These are phyloP conservation scores for Halcyon malimbica DNA, from an alignment of 2,113 vertebrate genomes.

Conservation along the genomic window DNA sequence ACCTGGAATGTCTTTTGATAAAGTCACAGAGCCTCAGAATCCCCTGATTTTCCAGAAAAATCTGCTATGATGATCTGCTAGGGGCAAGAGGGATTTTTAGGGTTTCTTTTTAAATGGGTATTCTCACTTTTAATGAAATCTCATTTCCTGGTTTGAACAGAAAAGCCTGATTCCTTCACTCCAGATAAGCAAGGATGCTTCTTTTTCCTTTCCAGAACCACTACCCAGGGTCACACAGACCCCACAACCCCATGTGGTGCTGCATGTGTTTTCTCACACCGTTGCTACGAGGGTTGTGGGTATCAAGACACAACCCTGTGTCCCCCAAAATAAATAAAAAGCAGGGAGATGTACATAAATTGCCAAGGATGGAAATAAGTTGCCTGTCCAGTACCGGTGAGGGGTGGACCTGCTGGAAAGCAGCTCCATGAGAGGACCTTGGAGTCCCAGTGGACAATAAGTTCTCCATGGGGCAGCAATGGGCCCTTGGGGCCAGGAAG, in stretches of 20 bases:
- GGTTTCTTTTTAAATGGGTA: background rate
- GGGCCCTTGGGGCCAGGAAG: no score
- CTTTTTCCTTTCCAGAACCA: background rate
- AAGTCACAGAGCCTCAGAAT: background rate
- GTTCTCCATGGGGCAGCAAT: no score
- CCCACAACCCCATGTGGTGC: fast-evolving
- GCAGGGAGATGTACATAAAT: fast-evolving
- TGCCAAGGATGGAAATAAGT: background rate
- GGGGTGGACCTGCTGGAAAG: no score
- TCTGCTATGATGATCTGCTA: background rate
- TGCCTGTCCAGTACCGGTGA: background rate
- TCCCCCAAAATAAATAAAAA: background rate
- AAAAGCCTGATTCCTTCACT: background rate
- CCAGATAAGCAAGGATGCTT: background rate
- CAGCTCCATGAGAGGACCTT: no score
- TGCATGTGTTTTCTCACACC: background rate
- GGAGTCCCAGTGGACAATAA: no score
- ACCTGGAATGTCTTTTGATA: background rate
- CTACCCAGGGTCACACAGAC: background rate
- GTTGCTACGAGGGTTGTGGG: background rate
- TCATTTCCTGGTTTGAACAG: background rate
- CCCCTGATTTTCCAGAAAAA: background rate
- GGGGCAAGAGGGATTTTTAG: background rate
- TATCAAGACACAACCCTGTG: background rate
- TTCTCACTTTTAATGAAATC: background rate